A percentile compares a stretch with the other conserved stretches of the same genome.
These are phyloP conservation scores for Ianthella basta DNA, from an alignment of 37 sponge, comb jelly and placozoan genomes.

Conservation along the genomic window DNA sequence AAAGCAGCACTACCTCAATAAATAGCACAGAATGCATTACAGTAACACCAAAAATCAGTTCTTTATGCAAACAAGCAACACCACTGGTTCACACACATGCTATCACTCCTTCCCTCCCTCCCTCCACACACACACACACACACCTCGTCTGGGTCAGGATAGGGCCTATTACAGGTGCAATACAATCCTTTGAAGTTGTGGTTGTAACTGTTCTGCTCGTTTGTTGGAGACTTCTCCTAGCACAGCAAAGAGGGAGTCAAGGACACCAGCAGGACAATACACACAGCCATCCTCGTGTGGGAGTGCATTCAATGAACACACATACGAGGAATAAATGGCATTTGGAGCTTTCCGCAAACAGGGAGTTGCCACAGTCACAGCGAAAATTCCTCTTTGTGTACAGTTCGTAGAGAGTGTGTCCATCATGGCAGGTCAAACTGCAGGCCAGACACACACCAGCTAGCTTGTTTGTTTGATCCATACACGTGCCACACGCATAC, in stretches of 20 bases:
- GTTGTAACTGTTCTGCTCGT: constrained; percentile 76
- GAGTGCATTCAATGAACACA: background rate
- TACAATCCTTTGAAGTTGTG: constrained; percentile 94
- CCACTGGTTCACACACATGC: background rate
- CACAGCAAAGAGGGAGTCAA: background rate
- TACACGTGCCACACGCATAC: constrained; percentile 90
- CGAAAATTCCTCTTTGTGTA: constrained; percentile 96
- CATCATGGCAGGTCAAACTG: constrained; percentile 89
- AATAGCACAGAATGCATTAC: too few species aligned
- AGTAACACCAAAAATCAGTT: too few species aligned
- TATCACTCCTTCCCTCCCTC: background rate
- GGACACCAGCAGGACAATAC: background rate
- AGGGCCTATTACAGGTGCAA: constrained; percentile 91
- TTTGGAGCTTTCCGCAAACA: constrained; percentile 45
- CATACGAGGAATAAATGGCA: constrained; percentile 80
- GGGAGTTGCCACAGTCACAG: constrained; percentile 96
- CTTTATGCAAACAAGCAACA: too few species aligned
- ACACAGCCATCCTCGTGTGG: background rate
- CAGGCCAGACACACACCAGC: constrained; percentile 98
- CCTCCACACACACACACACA: background rate
- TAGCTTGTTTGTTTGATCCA: background rate
- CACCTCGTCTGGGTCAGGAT: constrained; percentile 78
- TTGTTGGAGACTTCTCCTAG: constrained; percentile 69
- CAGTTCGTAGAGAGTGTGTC: constrained; percentile 84
- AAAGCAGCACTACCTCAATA: background rate